Evolutionary conservation across 2,113 vertebrate species (phyloP).

Genomic region (Ornithorhynchus anatinus): DNA sequence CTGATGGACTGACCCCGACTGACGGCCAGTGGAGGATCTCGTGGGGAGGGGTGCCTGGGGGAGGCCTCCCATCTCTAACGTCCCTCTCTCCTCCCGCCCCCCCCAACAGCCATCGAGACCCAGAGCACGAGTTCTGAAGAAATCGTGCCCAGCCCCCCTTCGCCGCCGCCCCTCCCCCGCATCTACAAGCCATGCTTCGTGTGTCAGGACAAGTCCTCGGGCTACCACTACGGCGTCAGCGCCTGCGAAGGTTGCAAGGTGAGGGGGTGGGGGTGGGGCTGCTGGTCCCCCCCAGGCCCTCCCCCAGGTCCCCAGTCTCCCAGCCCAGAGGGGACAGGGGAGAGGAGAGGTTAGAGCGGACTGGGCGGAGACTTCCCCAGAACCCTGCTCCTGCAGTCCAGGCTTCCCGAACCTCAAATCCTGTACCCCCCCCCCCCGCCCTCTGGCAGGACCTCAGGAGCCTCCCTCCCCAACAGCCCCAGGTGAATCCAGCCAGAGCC

Average conservation of each 20-base stretch:
- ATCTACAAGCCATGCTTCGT: constrained; percentile 98
- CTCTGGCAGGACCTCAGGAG: constrained; percentile 46
- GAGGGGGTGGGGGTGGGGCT: constrained; percentile 45
- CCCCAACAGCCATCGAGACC: constrained; percentile 94
- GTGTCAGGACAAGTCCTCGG: constrained; percentile 97
- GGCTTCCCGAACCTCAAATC: too few species aligned
- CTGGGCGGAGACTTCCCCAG: too few species aligned
- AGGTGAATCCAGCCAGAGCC: too few species aligned
- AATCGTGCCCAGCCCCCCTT: constrained; percentile 94
- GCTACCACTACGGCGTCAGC: constrained; percentile 98
- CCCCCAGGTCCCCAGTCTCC: not conserved
- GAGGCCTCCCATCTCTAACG: not conserved
- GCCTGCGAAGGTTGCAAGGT: constrained; percentile 99
- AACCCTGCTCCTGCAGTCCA: not conserved
- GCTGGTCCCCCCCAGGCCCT: not conserved
- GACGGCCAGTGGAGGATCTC: too few species aligned
- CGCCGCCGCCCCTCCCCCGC: constrained; percentile 90
- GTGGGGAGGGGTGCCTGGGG: not conserved
- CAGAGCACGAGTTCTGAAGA: constrained; percentile 98
- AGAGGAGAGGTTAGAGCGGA: not conserved
- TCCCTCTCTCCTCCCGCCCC: constrained; percentile 21
- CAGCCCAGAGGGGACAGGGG: not conserved
- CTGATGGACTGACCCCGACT: too few species aligned
- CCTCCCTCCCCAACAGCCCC: too few species aligned
- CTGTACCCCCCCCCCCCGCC: not conserved